Evolutionary conservation across 2,888 invertebrate species (phyloP).

Genomic region (Noctua comes): DNA sequence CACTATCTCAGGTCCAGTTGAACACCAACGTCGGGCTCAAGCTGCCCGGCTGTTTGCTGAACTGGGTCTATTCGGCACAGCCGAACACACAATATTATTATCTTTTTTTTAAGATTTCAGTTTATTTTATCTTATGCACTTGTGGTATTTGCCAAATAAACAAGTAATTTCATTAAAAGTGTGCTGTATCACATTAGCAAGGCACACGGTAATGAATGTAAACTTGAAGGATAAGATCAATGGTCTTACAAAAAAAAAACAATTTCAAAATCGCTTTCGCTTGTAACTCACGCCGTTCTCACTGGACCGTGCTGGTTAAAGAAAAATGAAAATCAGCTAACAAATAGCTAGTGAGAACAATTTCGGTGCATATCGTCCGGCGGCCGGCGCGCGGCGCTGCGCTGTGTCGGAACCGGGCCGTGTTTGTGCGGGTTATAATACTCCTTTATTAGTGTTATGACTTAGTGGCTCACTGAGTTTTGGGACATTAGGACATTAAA

Average conservation of each 20-base stretch:
- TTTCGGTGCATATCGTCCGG: conserved; percentile 57
- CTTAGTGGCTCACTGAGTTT: conserved; percentile 10
- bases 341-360: conserved; percentile 65
- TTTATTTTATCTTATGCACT: not conserved
- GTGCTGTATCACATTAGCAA: not conserved
- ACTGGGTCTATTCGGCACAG: not conserved
- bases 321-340: conserved; percentile 64
- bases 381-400: conserved; percentile 2
- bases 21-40: not conserved
- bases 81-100: not conserved
- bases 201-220: not conserved
- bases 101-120: not conserved
- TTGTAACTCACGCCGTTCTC: not conserved
- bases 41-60: not conserved
- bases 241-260: not conserved
- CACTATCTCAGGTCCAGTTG: not conserved
- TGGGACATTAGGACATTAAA: not conserved
- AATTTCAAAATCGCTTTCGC: conserved; percentile 5
- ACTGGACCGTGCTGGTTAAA: conserved; percentile 36
- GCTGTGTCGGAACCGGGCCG: conserved; percentile 3
- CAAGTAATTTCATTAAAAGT: not conserved
- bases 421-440: conserved; percentile 25
- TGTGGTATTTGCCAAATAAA: not conserved
- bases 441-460: not conserved
- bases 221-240: not conserved